phyloP scores from a whole-genome alignment of 2,113 vertebrate genomes.

The Budorcas taxicolor region DNA sequence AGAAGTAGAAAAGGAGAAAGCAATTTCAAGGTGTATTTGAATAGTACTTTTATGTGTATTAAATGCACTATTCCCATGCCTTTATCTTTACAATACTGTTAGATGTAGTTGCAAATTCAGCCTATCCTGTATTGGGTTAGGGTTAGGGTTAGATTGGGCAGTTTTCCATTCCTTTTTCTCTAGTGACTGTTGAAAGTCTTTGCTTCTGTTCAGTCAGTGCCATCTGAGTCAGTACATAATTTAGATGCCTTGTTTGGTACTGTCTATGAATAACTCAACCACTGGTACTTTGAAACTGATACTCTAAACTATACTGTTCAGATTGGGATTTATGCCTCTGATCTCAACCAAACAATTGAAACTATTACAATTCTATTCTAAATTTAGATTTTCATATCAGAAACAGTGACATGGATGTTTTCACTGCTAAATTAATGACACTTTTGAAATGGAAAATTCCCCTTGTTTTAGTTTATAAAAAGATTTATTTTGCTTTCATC shows the following conservation, averaged over 20 bases:
- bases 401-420: neutral
- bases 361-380: neutral
- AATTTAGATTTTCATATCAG: neutral
- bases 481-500: constrained; percentile 59
- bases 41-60: constrained; percentile 26
- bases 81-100: constrained; percentile 68
- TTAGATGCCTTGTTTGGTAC: constrained; percentile 67
- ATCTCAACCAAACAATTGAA: constrained; percentile 16
- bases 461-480: neutral
- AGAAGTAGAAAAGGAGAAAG: constrained; percentile 2
- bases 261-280: constrained; percentile 67
- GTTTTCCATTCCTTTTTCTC: constrained; percentile 50
- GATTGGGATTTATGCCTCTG: constrained; percentile 60
- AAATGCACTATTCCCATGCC: neutral
- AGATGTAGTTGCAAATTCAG: constrained; percentile 68
- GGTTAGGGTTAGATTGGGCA: constrained; percentile 18
- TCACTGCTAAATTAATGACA: neutral
- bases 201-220: constrained; percentile 68
- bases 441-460: neutral
- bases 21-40: constrained; percentile 52
- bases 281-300: constrained; percentile 67
- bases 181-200: constrained; percentile 63
- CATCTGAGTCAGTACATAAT: constrained; percentile 70
- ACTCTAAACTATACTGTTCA: constrained; percentile 59
- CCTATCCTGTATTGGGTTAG: neutral